Conservation (phyloP, 2,113 vertebrate genomes). For the Echinops telfairi region DNA sequence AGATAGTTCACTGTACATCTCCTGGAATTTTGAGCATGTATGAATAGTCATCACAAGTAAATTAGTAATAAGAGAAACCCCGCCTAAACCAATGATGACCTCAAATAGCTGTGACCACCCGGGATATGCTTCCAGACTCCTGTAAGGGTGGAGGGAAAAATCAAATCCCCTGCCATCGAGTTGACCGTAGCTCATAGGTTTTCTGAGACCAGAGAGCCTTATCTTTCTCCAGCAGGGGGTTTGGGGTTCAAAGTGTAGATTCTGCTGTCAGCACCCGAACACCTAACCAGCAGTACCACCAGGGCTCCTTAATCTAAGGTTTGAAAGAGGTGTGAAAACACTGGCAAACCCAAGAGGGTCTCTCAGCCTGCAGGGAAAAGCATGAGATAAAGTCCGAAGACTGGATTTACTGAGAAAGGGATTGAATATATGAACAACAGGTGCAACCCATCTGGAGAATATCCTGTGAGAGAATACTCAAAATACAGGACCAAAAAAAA, state of each 20-base stretch:
- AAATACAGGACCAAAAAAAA: constrained; percentile 17
- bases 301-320: no score
- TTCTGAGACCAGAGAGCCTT: no score
- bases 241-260: no score
- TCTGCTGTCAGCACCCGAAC: no score
- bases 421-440: neutral
- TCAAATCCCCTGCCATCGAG: no score
- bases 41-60: constrained; percentile 39
- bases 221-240: no score
- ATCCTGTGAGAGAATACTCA: neutral
- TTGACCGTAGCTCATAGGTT: no score
- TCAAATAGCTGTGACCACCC: neutral
- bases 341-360: neutral
- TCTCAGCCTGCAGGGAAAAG: neutral
- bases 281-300: no score
- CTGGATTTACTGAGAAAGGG: no score
- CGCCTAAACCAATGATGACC: neutral
- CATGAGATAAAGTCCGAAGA: neutral
- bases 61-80: neutral
- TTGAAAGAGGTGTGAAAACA: neutral
- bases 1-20: neutral
- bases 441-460: neutral
- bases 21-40: constrained; percentile 29
- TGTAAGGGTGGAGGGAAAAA: neutral
- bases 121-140: neutral